Conservation (phyloP, 2,888 invertebrate species). For the Cordilura impudica region DNA sequence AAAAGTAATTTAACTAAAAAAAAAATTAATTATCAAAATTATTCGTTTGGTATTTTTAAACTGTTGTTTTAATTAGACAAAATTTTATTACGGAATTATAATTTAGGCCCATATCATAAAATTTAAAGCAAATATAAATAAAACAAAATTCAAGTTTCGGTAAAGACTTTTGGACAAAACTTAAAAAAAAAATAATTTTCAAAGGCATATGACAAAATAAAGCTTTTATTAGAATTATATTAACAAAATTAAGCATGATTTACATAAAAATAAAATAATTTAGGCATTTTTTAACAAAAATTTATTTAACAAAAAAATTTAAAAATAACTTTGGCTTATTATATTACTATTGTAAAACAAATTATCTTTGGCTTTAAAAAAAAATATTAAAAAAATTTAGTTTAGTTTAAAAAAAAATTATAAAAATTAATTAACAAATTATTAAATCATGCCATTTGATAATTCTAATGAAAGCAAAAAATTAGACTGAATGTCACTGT, state of each 20-base stretch:
- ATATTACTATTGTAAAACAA: constrained; percentile 67
- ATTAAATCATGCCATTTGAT: constrained; percentile 69
- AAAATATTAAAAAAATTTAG: constrained; percentile 17
- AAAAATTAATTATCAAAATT: constrained; percentile 64
- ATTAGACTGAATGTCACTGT: constrained; percentile 77
- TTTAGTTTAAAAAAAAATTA: constrained; percentile 48
- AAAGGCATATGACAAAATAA: constrained; percentile 57
- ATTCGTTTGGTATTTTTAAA: constrained; percentile 63
- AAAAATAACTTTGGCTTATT: neutral
- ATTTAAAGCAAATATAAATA: constrained; percentile 60
- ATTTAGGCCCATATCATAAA: constrained; percentile 72
- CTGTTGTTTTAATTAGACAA: constrained; percentile 71
- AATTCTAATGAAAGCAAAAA: constrained; percentile 75
- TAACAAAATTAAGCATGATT: constrained; percentile 67
- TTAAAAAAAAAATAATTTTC: constrained; percentile 33
- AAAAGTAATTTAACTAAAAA: constrained; percentile 54
- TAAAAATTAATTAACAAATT: constrained; percentile 64
- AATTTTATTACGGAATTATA: constrained; percentile 73
- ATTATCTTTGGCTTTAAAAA: constrained; percentile 17
- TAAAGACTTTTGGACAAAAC: constrained; percentile 64
- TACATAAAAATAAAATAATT: constrained; percentile 63
- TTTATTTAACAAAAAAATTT: neutral
- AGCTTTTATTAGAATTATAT: constrained; percentile 75
- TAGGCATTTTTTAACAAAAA: constrained; percentile 46
- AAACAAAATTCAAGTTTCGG: constrained; percentile 64